Percentiles rank a stretch among this genome's conserved stretches.
phyloP scores from a whole-genome alignment of 2,888 invertebrate species.

The Beris morrisii region DNA sequence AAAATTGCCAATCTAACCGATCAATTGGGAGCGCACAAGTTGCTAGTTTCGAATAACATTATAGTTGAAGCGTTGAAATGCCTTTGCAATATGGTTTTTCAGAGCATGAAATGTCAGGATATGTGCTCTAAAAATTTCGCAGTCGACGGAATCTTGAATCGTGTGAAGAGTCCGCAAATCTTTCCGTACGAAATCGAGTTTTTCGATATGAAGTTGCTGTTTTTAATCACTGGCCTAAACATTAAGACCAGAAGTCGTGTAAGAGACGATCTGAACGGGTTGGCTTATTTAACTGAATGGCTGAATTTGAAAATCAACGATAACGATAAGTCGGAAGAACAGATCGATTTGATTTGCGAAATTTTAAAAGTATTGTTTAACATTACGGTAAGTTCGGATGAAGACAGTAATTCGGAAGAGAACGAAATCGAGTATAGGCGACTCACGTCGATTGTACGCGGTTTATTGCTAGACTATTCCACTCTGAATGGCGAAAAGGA shows the following conservation, averaged over 20 bases:
- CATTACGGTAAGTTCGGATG: conserved; percentile 62
- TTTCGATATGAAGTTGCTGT: conserved; percentile 86
- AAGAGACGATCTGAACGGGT: conserved; percentile 69
- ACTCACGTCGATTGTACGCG: conserved; percentile 71
- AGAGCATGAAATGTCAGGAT: conserved; percentile 66
- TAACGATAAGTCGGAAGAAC: conserved; percentile 59
- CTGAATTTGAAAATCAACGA: conserved; percentile 66
- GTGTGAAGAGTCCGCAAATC: conserved; percentile 60
- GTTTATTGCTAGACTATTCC: conserved; percentile 62
- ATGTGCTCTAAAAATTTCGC: conserved; percentile 65
- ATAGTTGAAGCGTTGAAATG: conserved; percentile 82
- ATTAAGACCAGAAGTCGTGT: conserved; percentile 67
- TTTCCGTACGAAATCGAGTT: conserved; percentile 62
- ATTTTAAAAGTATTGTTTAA: conserved; percentile 80
- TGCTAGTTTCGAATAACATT: conserved; percentile 45
- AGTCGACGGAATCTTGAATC: conserved; percentile 71
- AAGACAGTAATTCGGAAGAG: conserved; percentile 57
- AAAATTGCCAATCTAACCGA: conserved; percentile 65
- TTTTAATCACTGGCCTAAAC: conserved; percentile 84
- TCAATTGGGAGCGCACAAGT: conserved; percentile 49
- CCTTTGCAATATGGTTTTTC: conserved; percentile 85
- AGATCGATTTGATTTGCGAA: conserved; percentile 70
- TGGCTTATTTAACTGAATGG: conserved; percentile 68
- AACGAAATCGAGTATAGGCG: conserved; percentile 73
- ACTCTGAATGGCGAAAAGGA: conserved; percentile 58